These are phyloP conservation scores for Bombus balteatus DNA, from an alignment of 1,140 invertebrate species.

Conservation along the genomic window DNA sequence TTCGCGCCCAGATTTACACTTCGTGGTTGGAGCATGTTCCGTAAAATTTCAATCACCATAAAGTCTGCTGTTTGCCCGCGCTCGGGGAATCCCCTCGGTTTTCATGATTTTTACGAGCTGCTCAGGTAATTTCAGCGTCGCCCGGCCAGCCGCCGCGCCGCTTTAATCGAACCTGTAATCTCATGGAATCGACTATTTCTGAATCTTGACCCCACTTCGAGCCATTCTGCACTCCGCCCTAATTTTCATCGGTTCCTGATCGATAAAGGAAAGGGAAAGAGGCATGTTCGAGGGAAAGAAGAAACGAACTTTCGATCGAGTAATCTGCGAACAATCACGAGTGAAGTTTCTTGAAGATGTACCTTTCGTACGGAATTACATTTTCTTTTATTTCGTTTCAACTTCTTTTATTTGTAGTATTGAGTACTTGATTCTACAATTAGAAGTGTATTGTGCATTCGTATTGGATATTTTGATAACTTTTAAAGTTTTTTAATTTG, in stretches of 20 bases:
- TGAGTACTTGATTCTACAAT: too few species aligned
- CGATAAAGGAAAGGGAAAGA: not conserved
- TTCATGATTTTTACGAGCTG: constrained; percentile 41
- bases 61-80: constrained; percentile 58
- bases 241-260: constrained; percentile 27
- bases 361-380: not conserved
- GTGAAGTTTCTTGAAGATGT: not conserved
- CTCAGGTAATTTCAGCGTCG: constrained; percentile 24
- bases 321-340: not conserved
- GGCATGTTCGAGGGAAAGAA: not conserved
- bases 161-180: constrained; percentile 41
- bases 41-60: constrained; percentile 76
- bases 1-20: constrained; percentile 60
- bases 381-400: not conserved
- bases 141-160: not conserved
- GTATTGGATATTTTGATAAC: too few species aligned
- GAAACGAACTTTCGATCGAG: not conserved
- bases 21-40: constrained; percentile 34
- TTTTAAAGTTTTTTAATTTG: too few species aligned
- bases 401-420: not conserved
- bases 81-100: constrained; percentile 23
- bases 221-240: not conserved
- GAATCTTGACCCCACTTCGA: constrained; percentile 3
- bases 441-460: too few species aligned
- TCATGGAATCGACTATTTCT: constrained; percentile 24